Evolutionary conservation across 2,797 vertebrate genomes (phyloP).

Genomic region (Sebastes hubbsi): DNA sequence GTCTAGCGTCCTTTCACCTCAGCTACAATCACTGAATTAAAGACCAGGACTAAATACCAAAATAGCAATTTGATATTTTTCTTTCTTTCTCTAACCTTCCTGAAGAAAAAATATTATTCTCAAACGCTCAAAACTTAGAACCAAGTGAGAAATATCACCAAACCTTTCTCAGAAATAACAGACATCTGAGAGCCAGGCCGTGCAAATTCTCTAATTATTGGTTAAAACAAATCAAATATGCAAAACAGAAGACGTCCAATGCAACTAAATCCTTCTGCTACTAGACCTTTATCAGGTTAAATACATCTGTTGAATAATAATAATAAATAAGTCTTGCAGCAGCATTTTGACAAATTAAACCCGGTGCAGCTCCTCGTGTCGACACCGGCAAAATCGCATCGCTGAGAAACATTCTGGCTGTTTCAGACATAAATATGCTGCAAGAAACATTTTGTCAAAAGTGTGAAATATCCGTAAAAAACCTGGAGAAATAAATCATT

Average conservation of each 20-base stretch:
- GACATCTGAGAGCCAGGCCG: neutral
- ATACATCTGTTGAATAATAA: neutral
- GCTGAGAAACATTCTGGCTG: neutral
- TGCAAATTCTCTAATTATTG: neutral
- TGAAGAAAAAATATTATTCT: neutral
- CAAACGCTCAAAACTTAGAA: neutral
- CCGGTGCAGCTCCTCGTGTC: no score
- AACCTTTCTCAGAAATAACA: neutral
- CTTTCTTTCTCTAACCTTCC: neutral
- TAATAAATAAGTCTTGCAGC: neutral
- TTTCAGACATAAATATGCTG: neutral
- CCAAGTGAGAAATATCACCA: no score
- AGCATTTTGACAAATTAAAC: neutral
- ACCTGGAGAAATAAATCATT: neutral
- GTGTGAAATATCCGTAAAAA: neutral
- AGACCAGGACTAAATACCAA: no score
- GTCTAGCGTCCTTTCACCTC: no score
- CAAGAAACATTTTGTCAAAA: neutral
- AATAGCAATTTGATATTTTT: neutral
- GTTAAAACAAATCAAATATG: neutral
- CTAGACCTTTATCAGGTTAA: neutral
- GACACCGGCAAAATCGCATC: neutral
- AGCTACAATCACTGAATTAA: no score
- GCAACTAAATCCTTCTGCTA: neutral
- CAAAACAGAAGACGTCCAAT: neutral